These are phyloP conservation scores for Botia almorhae DNA, from an alignment of 2,797 vertebrate genomes.

Conservation along the genomic window DNA sequence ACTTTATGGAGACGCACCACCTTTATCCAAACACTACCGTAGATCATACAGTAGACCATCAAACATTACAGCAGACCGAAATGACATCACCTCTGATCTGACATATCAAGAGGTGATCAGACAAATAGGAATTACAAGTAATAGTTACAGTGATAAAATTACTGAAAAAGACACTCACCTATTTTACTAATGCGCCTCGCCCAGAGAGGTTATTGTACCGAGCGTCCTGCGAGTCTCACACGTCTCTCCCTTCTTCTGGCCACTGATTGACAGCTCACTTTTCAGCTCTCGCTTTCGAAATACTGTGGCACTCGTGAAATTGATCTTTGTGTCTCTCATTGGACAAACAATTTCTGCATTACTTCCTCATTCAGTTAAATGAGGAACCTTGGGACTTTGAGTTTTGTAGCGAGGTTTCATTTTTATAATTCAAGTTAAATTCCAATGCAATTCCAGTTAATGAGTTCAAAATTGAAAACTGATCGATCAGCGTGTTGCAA, in stretches of 20 bases:
- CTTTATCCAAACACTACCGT: too few species aligned
- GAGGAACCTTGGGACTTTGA: slow-evolving; percentile 69
- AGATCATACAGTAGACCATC: too few species aligned
- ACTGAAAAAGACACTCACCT: slow-evolving; percentile 67
- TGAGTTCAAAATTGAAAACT: too few species aligned
- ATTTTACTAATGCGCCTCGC: slow-evolving; percentile 66
- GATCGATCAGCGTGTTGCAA: too few species aligned
- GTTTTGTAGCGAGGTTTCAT: slow-evolving; percentile 41
- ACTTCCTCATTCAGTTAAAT: slow-evolving; percentile 53
- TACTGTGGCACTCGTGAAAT: slow-evolving; percentile 40
- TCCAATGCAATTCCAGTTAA: too few species aligned
- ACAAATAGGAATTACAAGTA: background rate
- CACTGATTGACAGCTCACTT: slow-evolving; percentile 37
- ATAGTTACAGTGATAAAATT: background rate
- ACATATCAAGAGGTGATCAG: background rate
- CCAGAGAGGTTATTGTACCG: slow-evolving; percentile 17
- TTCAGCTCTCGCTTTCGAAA: slow-evolving; percentile 52
- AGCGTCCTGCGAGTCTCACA: slow-evolving; percentile 1
- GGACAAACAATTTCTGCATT: slow-evolving; percentile 59
- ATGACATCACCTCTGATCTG: background rate
- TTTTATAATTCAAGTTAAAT: too few species aligned
- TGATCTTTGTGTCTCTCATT: slow-evolving; percentile 66
- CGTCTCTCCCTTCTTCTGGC: background rate
- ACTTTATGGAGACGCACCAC: background rate
- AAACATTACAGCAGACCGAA: background rate